Conservation (phyloP, 64 coral and sea anemone genomes). For the Porites lutea region DNA sequence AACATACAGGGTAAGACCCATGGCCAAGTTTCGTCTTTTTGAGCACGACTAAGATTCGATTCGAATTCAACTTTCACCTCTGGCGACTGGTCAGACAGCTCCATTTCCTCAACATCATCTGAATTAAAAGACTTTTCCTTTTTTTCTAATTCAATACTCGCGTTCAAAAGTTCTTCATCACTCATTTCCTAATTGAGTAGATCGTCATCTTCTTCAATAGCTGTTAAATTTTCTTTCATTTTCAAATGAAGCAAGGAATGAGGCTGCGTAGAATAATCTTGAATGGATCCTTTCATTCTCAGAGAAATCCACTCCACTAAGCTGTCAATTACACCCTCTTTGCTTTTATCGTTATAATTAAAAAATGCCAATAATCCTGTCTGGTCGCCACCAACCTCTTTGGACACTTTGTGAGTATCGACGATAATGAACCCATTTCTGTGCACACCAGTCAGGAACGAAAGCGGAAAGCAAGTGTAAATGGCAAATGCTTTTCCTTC, state of each 20-base stretch:
- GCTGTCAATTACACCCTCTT: conserved; percentile 9
- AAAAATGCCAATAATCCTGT: not conserved
- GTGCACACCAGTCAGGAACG: not conserved
- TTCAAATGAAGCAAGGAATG: not conserved
- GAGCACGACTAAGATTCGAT: too few relatives aligned
- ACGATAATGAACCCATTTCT: not conserved
- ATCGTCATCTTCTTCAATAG: too few relatives aligned
- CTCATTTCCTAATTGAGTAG: too few relatives aligned
- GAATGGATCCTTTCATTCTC: conserved; percentile 11
- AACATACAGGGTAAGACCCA: too few relatives aligned
- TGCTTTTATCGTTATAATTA: not conserved
- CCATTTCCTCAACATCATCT: too few relatives aligned
- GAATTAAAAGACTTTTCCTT: too few relatives aligned
- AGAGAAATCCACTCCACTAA: conserved; percentile 11
- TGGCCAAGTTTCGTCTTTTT: too few relatives aligned
- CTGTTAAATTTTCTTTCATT: too few relatives aligned
- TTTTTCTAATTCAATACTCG: too few relatives aligned
- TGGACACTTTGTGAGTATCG: conserved; percentile 17
- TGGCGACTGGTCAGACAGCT: too few relatives aligned
- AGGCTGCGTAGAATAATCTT: not conserved
- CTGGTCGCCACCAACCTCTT: not conserved
- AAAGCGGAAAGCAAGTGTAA: not conserved
- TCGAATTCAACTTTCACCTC: too few relatives aligned
- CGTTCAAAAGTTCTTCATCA: too few relatives aligned
- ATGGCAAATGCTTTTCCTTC: conserved; percentile 26